Base-by-base conservation (phyloP, 2,888 invertebrate genomes). In the Liodrosophila aerea region DNA sequence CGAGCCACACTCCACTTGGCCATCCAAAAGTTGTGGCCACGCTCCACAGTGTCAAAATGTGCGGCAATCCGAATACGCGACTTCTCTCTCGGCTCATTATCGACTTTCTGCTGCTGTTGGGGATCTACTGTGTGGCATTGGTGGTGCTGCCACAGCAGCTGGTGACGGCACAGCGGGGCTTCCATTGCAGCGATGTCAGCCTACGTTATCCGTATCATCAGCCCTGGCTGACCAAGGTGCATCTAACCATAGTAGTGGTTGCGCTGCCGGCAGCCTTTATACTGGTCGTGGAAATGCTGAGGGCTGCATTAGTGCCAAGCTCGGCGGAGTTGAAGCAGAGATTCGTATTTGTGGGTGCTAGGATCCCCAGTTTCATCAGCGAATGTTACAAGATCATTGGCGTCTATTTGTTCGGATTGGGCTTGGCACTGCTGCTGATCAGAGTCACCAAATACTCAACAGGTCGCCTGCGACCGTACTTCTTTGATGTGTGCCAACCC, bases 131-230 rank as follows among this genome's bases (percentile, higher is more conserved):
- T 34, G 70, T 72, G 15, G 88, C 88, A 1, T 45, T 86, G 44
- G 71, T 87, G 18, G 76, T 80, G 7, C 60, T 88, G 59, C 87
- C 88, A 0, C 76, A 78, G 57, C 57, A 68, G 12, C 52, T 87
- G 64, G 7, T 15, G 22, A 86, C 82, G 0, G 44, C 43, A 0
- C 76, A 75, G 2, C 78, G 98, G 54, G 98, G 98, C 31, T 98
- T 98, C 92, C 98, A 96, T 91, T 98, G 98, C 91, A 94, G 96
- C 89, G 98, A 99, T 91, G 95, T 96, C 87, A 94, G 95, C 41
- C 92, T 99, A 31, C 92, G 93, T 71, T 96, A 98, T 89, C 98
- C 98, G 1, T 96, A 85, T 16, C 76, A 49, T 13, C 65, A 76
- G 30, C 74, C 87, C 7, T 58, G 75, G 58, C 47, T 87, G 5